Conservation (phyloP, 2,888 invertebrate species). For the Latheticus oryzae region DNA sequence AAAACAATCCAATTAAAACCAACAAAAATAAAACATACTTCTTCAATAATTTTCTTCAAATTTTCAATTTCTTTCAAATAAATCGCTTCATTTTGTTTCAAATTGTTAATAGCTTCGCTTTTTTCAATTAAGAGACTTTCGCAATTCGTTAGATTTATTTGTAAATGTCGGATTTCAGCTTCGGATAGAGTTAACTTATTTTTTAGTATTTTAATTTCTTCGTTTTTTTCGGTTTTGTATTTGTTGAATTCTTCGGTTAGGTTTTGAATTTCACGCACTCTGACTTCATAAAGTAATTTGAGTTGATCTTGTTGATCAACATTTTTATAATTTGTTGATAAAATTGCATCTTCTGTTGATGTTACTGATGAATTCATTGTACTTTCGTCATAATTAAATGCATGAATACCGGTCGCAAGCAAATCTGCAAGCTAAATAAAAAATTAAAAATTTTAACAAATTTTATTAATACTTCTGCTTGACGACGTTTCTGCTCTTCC, state of each 20-base stretch:
- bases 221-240: slow-evolving; percentile 46
- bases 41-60: slow-evolving; percentile 47
- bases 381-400: slow-evolving; percentile 73
- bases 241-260: slow-evolving; percentile 52
- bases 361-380: slow-evolving; percentile 57
- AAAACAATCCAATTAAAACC: slow-evolving; percentile 15
- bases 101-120: slow-evolving; percentile 46
- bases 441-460: slow-evolving; percentile 5
- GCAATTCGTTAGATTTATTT: slow-evolving; percentile 52
- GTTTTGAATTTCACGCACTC: slow-evolving; percentile 59
- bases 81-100: slow-evolving; percentile 42
- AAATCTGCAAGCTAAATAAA: slow-evolving; percentile 73
- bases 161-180: slow-evolving; percentile 54
- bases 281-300: slow-evolving; percentile 64
- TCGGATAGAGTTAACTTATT: slow-evolving; percentile 52
- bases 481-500: slow-evolving; percentile 75
- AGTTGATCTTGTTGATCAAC: slow-evolving; percentile 60
- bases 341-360: slow-evolving; percentile 38
- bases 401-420: slow-evolving; percentile 76
- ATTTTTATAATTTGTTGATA: slow-evolving; percentile 51
- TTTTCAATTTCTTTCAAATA: slow-evolving; percentile 48
- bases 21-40: slow-evolving; percentile 43
- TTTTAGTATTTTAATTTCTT: slow-evolving; percentile 52
- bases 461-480: slow-evolving; percentile 74
- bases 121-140: slow-evolving; percentile 55